Conservation (phyloP, 2,113 vertebrate genomes). For the Lagopus leucura region DNA sequence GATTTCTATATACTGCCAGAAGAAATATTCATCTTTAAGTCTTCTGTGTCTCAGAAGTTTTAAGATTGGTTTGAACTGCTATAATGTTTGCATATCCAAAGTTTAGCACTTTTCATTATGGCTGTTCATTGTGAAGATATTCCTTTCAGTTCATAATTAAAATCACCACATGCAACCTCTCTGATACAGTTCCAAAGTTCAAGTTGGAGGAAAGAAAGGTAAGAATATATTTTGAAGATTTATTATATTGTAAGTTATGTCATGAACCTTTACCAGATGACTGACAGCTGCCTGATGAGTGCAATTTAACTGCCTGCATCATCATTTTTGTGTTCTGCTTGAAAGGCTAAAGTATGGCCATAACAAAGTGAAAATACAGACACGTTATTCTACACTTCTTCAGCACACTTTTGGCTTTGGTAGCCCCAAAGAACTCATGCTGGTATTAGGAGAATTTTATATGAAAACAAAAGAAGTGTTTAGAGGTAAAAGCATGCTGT, state of each 20-base stretch:
- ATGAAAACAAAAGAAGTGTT: constrained; percentile 61
- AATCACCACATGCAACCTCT: neutral
- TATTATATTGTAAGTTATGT: neutral
- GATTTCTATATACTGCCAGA: neutral
- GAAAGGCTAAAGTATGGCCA: constrained; percentile 29
- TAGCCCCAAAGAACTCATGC: constrained; percentile 44
- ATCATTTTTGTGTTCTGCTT: constrained; percentile 52
- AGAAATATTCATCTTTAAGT: neutral
- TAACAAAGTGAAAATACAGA: constrained; percentile 64
- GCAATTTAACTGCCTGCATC: neutral
- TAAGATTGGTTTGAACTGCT: constrained; percentile 4
- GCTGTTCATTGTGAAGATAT: neutral
- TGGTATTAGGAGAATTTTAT: constrained; percentile 55
- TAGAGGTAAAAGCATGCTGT: constrained; percentile 59
- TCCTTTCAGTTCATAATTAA: constrained; percentile 5
- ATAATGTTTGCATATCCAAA: neutral
- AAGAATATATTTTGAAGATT: neutral
- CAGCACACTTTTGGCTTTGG: constrained; percentile 56
- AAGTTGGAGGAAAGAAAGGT: neutral
- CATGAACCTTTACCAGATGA: constrained; percentile 7
- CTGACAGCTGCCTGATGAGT: neutral
- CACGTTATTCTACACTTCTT: constrained; percentile 42
- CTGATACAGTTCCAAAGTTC: neutral
- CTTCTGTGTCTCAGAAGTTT: neutral
- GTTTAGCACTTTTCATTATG: constrained; percentile 14